phyloP scores from a whole-genome alignment of 2,113 vertebrate species.

The Notarius lentiginosus region DNA sequence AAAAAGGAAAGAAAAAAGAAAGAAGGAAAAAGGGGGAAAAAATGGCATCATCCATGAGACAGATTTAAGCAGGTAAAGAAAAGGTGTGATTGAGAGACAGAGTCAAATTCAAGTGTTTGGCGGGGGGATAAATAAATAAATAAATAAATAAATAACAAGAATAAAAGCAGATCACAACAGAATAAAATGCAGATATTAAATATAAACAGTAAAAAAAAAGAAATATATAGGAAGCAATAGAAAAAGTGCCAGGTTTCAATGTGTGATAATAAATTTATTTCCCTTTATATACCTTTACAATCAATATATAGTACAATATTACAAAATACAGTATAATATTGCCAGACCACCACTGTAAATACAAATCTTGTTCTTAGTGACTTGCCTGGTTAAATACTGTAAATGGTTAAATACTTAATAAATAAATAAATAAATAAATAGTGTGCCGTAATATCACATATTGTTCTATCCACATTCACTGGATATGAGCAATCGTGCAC shows the following conservation, averaged over 20 bases:
- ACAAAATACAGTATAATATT: too few species aligned
- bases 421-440: too few species aligned
- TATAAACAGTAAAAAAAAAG: slow-evolving; percentile 55
- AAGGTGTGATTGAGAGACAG: background rate
- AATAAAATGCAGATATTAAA: slow-evolving; percentile 55
- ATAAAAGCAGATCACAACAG: slow-evolving; percentile 65
- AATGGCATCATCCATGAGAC: background rate
- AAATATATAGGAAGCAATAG: slow-evolving; percentile 4
- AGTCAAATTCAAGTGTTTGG: background rate
- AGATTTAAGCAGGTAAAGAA: background rate
- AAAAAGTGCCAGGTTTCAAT: background rate
- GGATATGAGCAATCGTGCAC: too few species aligned
- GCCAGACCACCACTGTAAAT: too few species aligned
- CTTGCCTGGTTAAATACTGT: too few species aligned
- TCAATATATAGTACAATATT: background rate
- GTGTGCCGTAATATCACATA: background rate
- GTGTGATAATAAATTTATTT: slow-evolving; percentile 36
- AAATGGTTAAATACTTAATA: too few species aligned
- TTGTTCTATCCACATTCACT: too few species aligned
- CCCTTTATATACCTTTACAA: background rate
- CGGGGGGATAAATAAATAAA: slow-evolving; percentile 60
- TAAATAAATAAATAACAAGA: slow-evolving; percentile 61
- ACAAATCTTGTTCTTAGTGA: too few species aligned
- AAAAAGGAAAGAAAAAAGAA: background rate
- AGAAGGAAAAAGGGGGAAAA: background rate